Conservation (phyloP, 2,113 vertebrate species). For the Motacilla tschutschensis region DNA sequence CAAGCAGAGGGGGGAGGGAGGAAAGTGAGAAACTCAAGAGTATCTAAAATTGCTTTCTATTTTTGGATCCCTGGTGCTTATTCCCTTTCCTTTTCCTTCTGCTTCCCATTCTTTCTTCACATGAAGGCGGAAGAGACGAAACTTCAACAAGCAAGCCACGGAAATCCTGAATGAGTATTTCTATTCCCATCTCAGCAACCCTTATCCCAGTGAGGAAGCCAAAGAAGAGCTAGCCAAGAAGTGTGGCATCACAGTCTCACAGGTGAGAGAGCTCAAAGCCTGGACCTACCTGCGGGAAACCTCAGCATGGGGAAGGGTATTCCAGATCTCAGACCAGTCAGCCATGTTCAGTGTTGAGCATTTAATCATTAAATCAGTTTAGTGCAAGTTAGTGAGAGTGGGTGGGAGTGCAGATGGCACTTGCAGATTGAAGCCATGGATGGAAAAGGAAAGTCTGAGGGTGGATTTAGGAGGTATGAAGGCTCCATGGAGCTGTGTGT, state of each 20-base stretch:
- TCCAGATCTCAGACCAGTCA: neutral
- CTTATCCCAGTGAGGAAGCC: constrained; percentile 98
- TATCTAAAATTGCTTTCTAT: neutral
- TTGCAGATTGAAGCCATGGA: neutral
- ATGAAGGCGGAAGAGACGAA: constrained; percentile 93
- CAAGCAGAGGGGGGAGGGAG: neutral
- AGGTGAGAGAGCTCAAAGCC: constrained; percentile 76
- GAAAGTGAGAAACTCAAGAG: neutral
- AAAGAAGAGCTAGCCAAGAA: constrained; percentile 99
- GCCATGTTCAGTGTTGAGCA: neutral
- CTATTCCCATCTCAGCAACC: constrained; percentile 99
- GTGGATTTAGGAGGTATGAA: neutral
- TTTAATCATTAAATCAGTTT: neutral
- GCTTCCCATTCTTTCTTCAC: neutral
- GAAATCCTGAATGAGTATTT: constrained; percentile 99
- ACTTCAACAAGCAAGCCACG: constrained; percentile 98
- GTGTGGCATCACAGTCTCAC: constrained; percentile 97
- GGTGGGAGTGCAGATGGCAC: neutral
- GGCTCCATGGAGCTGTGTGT: neutral
- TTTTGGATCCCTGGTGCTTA: neutral
- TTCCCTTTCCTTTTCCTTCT: constrained; percentile 26
- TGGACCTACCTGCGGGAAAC: neutral
- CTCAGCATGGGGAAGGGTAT: neutral
- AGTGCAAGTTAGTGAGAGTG: neutral
- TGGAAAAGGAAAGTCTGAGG: neutral